A percentile compares a stretch with the other conserved stretches of the same genome.
phyloP scores from a whole-genome alignment of 2,888 invertebrate genomes.

The Thereva unica region DNA sequence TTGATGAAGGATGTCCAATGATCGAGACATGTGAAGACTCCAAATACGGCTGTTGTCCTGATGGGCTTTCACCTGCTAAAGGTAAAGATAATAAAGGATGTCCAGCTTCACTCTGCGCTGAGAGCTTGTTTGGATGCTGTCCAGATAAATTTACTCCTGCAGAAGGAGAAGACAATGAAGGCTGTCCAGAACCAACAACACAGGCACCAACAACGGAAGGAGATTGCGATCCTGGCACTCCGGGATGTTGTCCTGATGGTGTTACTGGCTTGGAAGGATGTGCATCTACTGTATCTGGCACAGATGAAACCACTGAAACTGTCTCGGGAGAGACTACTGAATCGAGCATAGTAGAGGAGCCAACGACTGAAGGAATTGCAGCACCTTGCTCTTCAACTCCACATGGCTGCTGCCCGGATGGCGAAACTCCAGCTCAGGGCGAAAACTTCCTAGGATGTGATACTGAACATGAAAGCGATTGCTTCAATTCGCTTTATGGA shows the following conservation, averaged over 20 bases:
- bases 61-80: conserved; percentile 75
- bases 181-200: conserved; percentile 71
- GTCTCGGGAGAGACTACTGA: conserved; percentile 44
- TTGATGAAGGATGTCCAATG: conserved; percentile 75
- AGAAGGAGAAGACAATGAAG: conserved; percentile 76
- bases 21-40: conserved; percentile 77
- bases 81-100: conserved; percentile 77
- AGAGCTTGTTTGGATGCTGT: conserved; percentile 87
- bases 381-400: conserved; percentile 37
- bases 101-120: conserved; percentile 71
- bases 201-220: conserved; percentile 53
- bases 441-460: conserved; percentile 53
- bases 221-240: conserved; percentile 42
- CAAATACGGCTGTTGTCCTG: conserved; percentile 78
- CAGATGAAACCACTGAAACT: conserved; percentile 40
- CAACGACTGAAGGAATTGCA: conserved; percentile 43
- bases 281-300: conserved; percentile 60
- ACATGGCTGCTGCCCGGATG: conserved; percentile 74
- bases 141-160: conserved; percentile 76
- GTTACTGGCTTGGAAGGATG: conserved; percentile 62
- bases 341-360: conserved; percentile 23
- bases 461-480: conserved; percentile 54
- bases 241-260: conserved; percentile 75
- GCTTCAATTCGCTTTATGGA: conserved; percentile 66
- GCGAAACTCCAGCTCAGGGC: conserved; percentile 68